Conservation (phyloP, 1,140 invertebrate species). For the Nilaparvata lugens region DNA sequence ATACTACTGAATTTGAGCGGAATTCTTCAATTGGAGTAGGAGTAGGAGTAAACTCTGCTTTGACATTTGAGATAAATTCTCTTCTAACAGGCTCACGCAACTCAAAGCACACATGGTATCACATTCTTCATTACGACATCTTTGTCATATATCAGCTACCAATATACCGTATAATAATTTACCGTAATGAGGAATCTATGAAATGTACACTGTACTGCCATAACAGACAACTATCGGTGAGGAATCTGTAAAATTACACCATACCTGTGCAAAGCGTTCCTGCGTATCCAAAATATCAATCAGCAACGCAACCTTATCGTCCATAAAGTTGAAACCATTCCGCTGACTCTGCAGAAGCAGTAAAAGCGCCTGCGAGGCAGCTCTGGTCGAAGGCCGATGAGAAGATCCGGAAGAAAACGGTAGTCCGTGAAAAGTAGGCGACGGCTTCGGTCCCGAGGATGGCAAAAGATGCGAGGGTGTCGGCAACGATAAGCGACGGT, state of each 20-base stretch:
- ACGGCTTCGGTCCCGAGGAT: constrained; percentile 39
- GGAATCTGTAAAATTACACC: neutral
- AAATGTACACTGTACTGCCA: too few relatives aligned
- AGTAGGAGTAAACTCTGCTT: too few relatives aligned
- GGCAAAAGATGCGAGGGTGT: constrained; percentile 27
- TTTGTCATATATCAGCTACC: too few relatives aligned
- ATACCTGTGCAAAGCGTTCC: constrained; percentile 51
- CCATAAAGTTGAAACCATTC: constrained; percentile 62
- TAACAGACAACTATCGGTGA: too few relatives aligned
- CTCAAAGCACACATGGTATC: too few relatives aligned
- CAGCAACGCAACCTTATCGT: constrained; percentile 65
- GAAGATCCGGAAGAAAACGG: constrained; percentile 43
- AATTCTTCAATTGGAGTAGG: too few relatives aligned
- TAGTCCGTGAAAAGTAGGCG: constrained; percentile 51
- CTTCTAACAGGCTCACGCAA: too few relatives aligned
- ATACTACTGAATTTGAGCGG: too few relatives aligned
- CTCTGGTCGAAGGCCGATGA: constrained; percentile 34
- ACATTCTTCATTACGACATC: too few relatives aligned
- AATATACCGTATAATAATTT: too few relatives aligned
- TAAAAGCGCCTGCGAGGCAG: constrained; percentile 50
- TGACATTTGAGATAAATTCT: too few relatives aligned
- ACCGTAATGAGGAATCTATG: too few relatives aligned
- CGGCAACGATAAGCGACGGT: constrained; percentile 35
- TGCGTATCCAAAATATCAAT: constrained; percentile 71
- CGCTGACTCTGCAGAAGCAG: constrained; percentile 53